Percentiles rank a stretch among this genome's conserved stretches.
Evolutionary conservation across 92 coral and sea anemone species (phyloP).

Genomic region (Actinostola sp.): DNA sequence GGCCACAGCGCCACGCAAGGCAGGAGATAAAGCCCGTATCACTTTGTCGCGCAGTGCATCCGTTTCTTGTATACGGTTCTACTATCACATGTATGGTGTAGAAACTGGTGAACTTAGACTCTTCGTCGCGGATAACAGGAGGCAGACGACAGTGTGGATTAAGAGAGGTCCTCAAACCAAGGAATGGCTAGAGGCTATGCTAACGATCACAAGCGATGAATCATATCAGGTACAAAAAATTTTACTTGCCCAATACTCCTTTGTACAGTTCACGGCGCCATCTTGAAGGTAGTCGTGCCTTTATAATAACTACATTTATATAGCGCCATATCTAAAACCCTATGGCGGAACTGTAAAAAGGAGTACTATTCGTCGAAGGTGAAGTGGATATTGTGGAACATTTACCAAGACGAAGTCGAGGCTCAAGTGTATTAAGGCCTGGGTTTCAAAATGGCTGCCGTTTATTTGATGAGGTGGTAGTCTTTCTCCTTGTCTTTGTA

Average conservation of each 20-base stretch:
- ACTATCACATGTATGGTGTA: conserved; percentile 76
- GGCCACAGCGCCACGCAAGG: conserved; percentile 73
- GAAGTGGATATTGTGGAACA: too few relatives aligned
- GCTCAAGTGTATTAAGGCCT: too few relatives aligned
- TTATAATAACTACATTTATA: too few relatives aligned
- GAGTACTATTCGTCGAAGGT: too few relatives aligned
- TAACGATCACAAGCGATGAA: neutral
- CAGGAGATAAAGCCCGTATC: conserved; percentile 80
- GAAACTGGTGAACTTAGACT: conserved; percentile 64
- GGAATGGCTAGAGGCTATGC: conserved; percentile 65
- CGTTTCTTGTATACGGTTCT: conserved; percentile 61
- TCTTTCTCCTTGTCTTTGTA: too few relatives aligned
- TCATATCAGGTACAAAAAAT: conserved; percentile 20
- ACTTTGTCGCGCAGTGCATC: conserved; percentile 54
- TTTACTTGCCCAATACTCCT: too few relatives aligned
- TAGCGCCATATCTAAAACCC: too few relatives aligned
- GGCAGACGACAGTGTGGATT: conserved; percentile 52
- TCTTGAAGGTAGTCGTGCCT: too few relatives aligned
- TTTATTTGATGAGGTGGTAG: too few relatives aligned
- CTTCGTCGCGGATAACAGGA: neutral
- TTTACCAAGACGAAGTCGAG: too few relatives aligned
- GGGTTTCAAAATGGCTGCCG: too few relatives aligned
- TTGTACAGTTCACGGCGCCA: too few relatives aligned
- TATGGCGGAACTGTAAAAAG: neutral
- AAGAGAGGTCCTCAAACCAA: conserved; percentile 63